phyloP scores from a whole-genome alignment of 2,888 invertebrate species.

The Drosophila lutescens region DNA sequence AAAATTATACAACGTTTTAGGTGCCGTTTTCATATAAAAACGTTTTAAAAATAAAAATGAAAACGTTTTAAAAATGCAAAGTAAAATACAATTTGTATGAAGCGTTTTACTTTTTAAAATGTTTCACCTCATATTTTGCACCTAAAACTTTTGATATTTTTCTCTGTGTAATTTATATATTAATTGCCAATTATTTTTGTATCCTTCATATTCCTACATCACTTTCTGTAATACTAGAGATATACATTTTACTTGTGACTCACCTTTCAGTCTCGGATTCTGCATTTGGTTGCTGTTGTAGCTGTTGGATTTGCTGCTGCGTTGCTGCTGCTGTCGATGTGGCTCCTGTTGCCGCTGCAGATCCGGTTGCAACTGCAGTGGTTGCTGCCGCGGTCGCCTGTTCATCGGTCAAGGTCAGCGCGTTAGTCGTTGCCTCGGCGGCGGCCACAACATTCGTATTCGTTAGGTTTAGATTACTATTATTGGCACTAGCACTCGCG shows the following conservation, averaged over 20 bases:
- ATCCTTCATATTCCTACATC: too few species aligned
- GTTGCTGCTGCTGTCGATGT: conserved; percentile 51
- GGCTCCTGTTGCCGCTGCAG: conserved; percentile 58
- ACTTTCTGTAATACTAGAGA: not conserved
- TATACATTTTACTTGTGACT: conserved; percentile 51
- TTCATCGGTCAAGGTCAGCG: conserved; percentile 62
- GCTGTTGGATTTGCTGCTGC: conserved; percentile 64
- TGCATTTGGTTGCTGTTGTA: conserved; percentile 80
- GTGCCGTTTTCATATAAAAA: too few species aligned
- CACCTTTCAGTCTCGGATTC: conserved; percentile 85
- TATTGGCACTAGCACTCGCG: conserved; percentile 82
- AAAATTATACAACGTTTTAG: too few species aligned
- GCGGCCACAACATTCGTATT: conserved; percentile 53
- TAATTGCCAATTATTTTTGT: too few species aligned
- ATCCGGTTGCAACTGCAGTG: conserved; percentile 35
- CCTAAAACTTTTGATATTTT: too few species aligned
- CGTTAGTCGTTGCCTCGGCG: conserved; percentile 49
- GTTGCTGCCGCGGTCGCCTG: conserved; percentile 36
- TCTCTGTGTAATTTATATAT: too few species aligned
- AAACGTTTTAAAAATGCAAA: too few species aligned
- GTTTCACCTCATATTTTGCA: too few species aligned
- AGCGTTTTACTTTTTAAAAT: too few species aligned
- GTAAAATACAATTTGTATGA: too few species aligned
- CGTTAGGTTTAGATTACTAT: conserved; percentile 71
- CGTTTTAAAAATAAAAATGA: too few species aligned